phyloP scores from a whole-genome alignment of 1,140 invertebrate genomes.

The Augochlora pura region DNA sequence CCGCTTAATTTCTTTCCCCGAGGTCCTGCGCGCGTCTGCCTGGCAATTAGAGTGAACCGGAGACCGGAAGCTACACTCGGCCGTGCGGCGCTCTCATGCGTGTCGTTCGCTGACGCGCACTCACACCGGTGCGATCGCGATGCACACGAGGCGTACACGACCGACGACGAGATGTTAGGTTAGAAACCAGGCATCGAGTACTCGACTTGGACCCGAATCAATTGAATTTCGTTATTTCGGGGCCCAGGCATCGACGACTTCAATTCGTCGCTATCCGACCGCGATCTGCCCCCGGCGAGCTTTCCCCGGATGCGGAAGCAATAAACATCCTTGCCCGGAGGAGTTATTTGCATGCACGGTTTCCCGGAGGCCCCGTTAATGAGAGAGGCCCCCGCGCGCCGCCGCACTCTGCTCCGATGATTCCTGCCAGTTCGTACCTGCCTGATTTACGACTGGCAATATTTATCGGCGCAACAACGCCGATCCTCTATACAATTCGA shows the following conservation, averaged over 20 bases:
- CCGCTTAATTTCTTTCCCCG: constrained; percentile 5
- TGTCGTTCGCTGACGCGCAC: neutral
- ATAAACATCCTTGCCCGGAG: neutral
- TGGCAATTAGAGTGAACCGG: constrained; percentile 5
- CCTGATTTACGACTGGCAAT: no score
- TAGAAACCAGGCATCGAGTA: no score
- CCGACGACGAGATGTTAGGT: no score
- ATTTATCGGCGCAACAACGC: no score
- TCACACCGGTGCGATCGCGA: no score
- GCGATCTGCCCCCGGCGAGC: neutral
- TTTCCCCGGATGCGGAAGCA: constrained; percentile 5
- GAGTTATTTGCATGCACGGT: neutral
- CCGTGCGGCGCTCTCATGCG: constrained; percentile 2
- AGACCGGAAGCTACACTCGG: constrained; percentile 3
- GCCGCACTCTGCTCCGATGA: neutral
- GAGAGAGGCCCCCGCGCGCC: neutral
- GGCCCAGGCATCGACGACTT: neutral
- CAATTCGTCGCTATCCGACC: neutral
- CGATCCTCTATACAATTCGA: no score
- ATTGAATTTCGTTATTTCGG: neutral
- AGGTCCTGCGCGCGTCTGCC: constrained; percentile 1
- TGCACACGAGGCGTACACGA: no score
- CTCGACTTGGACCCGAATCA: no score
- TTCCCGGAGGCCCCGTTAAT: neutral
- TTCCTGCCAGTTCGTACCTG: neutral